Evolutionary conservation across 2,797 vertebrate species (phyloP), one percentile per base, ranked within the genome.

Genomic region (Vipera ursinii): DNA sequence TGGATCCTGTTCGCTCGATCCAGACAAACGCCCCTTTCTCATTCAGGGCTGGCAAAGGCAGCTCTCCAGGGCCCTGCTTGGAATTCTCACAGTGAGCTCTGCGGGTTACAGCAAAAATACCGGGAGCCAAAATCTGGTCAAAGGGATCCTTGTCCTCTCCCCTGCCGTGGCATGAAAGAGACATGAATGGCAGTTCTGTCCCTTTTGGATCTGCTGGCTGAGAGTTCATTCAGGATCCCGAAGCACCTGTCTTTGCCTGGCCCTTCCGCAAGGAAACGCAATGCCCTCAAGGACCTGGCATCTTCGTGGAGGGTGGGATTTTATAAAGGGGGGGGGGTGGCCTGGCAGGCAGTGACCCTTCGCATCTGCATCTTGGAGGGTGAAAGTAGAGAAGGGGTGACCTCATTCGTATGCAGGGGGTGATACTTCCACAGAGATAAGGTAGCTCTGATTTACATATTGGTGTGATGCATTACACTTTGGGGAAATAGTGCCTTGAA

Each of bases 11-110:
- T 93, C 51, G 86, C 91, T 95, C 63, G 89, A 92, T 92, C 51
- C 91, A 94, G 87, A 94, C 92, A 94, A 95, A 92, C 9, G 28
- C 91, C 92, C 60, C 92, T 93, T 94, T 92, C 78, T 94, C 92
- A 87, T 59, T 32, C n/a, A 13, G n/a, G 28, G 4, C 63, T 82
- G 48, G 73, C 6, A 22, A 92, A 89, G n/a, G n/a, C 48, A 89
- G 38, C 87, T 86, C 22, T 92, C 17, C 90, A 61, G 92, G 90
- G 69, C 92, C 69, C 82, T 91, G 38, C 87, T 95, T 44, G 90
- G 91, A 93, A 90, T 59, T 57, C 93, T 93, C 63, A 94, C 93
- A 92, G 91, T 94, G 51, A 86, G 55, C 93, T 94, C 92, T 94
- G 94, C 89, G 85, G 94, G 91, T 93, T 93, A 91, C 93, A 94